Conservation (phyloP, 2,797 vertebrate species). For the Atherinosoma microstoma region DNA sequence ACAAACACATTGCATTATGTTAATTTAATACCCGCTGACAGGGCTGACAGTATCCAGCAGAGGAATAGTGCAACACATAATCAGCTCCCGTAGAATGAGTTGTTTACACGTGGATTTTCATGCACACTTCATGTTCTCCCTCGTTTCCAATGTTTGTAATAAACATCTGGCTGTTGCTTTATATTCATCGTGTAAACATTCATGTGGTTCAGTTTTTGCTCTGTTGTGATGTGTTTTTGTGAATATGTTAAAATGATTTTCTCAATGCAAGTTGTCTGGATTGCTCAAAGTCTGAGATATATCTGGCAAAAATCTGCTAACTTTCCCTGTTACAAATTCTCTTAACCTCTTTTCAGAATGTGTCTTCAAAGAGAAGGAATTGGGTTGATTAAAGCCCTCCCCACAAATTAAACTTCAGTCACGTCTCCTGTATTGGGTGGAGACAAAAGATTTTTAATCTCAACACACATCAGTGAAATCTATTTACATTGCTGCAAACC, state of each 20-base stretch:
- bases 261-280: not conserved
- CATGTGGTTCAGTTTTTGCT: not conserved
- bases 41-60: not conserved
- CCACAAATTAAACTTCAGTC: not conserved
- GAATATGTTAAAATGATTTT: not conserved
- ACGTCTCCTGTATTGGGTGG: not conserved
- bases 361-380: not conserved
- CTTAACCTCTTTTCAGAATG: not conserved
- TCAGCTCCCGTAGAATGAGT: not conserved
- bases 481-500: conserved; percentile 1
- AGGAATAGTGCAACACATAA: not conserved
- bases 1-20: not conserved
- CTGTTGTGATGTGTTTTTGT: not conserved
- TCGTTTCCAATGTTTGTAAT: not conserved
- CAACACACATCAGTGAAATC: conserved; percentile 8
- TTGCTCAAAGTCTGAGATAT: not conserved
- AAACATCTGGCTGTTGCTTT: not conserved
- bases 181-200: not conserved
- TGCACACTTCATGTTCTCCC: not conserved
- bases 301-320: not conserved
- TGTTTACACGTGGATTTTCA: not conserved
- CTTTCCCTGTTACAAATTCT: not conserved
- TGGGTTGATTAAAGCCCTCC: not conserved
- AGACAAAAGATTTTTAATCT: conserved; percentile 9
- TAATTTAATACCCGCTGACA: not conserved